Percentiles rank a stretch among this genome's conserved stretches.
These are phyloP conservation scores for Ceryle rudis DNA, from an alignment of 2,797 vertebrate genomes.

Conservation along the genomic window DNA sequence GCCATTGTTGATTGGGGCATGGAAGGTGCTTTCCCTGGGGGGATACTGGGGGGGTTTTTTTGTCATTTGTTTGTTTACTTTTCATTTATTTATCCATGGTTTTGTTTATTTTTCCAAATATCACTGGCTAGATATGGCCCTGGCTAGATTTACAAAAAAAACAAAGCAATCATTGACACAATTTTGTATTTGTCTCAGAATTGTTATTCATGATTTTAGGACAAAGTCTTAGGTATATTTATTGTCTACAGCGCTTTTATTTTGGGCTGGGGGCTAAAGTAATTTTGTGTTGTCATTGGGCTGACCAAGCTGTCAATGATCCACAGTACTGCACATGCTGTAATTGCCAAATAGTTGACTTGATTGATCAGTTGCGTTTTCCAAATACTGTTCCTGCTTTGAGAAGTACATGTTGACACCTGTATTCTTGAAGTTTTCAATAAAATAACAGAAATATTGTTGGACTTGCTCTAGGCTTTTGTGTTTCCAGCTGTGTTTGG, in stretches of 20 bases:
- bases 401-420: not conserved
- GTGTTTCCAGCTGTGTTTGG: not conserved
- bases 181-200: not conserved
- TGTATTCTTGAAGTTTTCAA: not conserved
- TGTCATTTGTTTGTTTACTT: too few relatives aligned
- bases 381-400: not conserved
- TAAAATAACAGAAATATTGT: not conserved
- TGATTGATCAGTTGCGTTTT: not conserved
- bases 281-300: not conserved
- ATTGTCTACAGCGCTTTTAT: not conserved
- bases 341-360: not conserved
- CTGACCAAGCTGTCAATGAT: not conserved
- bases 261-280: not conserved
- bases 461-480: not conserved
- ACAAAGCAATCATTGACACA: not conserved
- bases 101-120: not conserved
- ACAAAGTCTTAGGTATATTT: not conserved
- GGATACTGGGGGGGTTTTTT: too few relatives aligned
- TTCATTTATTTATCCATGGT: too few relatives aligned
- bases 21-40: too few relatives aligned
- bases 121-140: too few relatives aligned
- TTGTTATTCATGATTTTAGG: not conserved
- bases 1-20: too few relatives aligned
- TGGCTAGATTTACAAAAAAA: not conserved
- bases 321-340: accelerated